phyloP scores from a whole-genome alignment of 2,797 vertebrate genomes.

The Psittacula derbiana region DNA sequence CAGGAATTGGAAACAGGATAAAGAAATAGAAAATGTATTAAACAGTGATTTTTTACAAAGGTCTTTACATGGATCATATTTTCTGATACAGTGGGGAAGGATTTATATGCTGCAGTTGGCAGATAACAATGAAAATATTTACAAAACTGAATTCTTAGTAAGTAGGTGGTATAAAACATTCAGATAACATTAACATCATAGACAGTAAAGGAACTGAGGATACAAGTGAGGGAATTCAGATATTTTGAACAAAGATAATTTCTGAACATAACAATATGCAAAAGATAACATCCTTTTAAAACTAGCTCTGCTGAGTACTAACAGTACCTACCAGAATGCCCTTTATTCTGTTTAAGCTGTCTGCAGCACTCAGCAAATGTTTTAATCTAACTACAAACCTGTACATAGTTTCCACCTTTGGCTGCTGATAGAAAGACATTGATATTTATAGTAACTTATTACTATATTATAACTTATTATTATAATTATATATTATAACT shows the following conservation, averaged over 20 bases:
- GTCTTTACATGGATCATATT: constrained; percentile 1
- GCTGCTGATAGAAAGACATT: not conserved
- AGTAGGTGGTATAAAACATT: not conserved
- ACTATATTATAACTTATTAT: too few relatives aligned
- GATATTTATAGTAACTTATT: not conserved
- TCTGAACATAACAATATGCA: not conserved
- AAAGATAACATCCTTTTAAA: not conserved
- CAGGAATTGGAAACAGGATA: not conserved
- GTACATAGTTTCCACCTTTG: not conserved
- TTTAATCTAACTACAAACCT: not conserved
- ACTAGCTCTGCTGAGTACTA: not conserved
- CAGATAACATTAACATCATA: not conserved
- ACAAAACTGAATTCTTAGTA: not conserved
- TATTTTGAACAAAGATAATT: not conserved
- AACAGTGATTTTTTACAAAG: not conserved
- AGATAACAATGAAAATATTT: constrained; percentile 12
- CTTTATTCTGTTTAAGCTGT: not conserved
- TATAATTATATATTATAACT: too few relatives aligned
- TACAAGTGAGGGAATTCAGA: not conserved
- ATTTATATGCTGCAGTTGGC: not conserved
- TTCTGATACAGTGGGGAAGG: not conserved
- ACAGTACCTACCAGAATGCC: not conserved
- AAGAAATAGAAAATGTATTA: not conserved
- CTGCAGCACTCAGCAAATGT: not conserved
- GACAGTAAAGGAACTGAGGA: not conserved